A percentile compares a stretch with the other conserved stretches of the same genome.
Conservation (phyloP, 2,888 invertebrate species). For the Noctua janthina region DNA sequence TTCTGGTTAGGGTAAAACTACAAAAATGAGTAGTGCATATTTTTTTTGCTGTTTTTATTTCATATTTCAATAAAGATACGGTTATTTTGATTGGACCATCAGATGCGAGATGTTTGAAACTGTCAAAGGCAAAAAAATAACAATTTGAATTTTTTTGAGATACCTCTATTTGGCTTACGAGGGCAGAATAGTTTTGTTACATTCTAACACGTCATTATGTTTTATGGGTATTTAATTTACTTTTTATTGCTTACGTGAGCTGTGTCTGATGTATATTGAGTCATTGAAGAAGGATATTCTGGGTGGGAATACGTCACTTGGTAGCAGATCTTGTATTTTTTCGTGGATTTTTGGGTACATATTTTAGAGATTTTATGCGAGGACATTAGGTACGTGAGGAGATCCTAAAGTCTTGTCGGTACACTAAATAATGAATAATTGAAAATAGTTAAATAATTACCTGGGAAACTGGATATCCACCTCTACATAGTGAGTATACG, state of each 20-base stretch:
- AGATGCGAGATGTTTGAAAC: background rate
- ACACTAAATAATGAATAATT: background rate
- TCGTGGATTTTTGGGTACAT: background rate
- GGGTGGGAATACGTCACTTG: conserved; percentile 54
- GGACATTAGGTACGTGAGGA: background rate
- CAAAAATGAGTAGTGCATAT: too few relatives aligned
- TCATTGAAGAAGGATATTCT: conserved; percentile 42
- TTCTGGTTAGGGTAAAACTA: too few relatives aligned
- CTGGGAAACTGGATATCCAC: background rate
- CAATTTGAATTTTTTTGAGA: background rate
- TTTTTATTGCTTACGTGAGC: conserved; percentile 53
- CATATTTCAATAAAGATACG: background rate
- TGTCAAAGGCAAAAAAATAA: background rate
- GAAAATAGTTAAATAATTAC: background rate
- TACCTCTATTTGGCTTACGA: background rate
- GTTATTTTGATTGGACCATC: background rate
- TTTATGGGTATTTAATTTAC: conserved; percentile 64
- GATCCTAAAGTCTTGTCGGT: background rate
- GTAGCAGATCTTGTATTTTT: background rate
- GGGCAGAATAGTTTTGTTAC: conserved; percentile 31
- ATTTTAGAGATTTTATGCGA: conserved; percentile 9
- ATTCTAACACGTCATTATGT: conserved; percentile 42
- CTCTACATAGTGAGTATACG: background rate
- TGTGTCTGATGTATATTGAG: conserved; percentile 25
- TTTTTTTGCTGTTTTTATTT: too few relatives aligned